Conservation (phyloP, 2,113 vertebrate species). For the Microcebus tavaratra region DNA sequence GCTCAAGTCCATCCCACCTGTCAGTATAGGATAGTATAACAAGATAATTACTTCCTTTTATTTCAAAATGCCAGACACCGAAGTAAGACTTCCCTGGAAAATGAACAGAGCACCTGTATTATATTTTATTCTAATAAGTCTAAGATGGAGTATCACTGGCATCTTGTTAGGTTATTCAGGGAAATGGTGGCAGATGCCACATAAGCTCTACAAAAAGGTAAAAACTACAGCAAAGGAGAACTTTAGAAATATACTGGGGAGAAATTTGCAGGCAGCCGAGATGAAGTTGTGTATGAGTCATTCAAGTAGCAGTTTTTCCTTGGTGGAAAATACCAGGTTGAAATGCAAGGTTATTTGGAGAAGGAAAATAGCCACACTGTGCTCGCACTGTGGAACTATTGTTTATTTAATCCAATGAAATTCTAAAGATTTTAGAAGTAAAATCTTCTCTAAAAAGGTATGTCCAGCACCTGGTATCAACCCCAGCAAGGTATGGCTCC, state of each 20-base stretch:
- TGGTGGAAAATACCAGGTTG: not conserved
- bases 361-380: not conserved
- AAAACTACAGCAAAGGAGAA: not conserved
- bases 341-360: slow-evolving; percentile 29
- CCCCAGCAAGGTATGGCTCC: not conserved
- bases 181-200: not conserved
- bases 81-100: slow-evolving; percentile 30
- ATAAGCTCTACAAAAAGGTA: not conserved
- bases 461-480: not conserved
- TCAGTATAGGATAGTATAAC: not conserved
- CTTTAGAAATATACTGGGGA: not conserved
- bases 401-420: not conserved
- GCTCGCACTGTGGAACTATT: not conserved
- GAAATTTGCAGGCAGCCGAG: not conserved
- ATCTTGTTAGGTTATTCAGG: not conserved
- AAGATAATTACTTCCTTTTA: slow-evolving; percentile 53
- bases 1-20: slow-evolving; percentile 30
- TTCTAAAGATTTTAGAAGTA: not conserved
- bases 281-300: not conserved
- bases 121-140: slow-evolving; percentile 48
- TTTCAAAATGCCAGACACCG: slow-evolving; percentile 68
- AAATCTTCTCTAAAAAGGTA: not conserved
- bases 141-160: fast-evolving
- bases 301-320: not conserved
- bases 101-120: slow-evolving; percentile 35